phyloP scores from a whole-genome alignment of 2,888 invertebrate genomes.

The Mesorhabditis spiculigera region DNA sequence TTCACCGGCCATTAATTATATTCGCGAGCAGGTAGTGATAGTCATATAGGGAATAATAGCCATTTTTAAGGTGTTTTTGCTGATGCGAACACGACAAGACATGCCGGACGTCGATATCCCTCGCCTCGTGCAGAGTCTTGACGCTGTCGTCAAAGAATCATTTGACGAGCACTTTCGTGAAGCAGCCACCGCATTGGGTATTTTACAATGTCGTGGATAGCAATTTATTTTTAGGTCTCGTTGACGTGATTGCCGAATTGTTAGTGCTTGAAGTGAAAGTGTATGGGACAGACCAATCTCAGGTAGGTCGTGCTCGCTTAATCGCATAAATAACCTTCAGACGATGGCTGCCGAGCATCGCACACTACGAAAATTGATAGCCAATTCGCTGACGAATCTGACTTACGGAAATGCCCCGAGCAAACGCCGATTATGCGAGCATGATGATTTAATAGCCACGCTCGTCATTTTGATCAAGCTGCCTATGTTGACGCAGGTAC shows the following conservation, averaged over 20 bases:
- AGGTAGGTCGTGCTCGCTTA: too few species aligned
- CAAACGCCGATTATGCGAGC: slow-evolving; percentile 17
- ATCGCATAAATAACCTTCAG: slow-evolving; percentile 8
- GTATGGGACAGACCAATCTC: slow-evolving; percentile 69
- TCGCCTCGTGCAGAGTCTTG: slow-evolving; percentile 21
- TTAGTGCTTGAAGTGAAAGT: slow-evolving; percentile 84
- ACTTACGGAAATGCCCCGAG: slow-evolving; percentile 95
- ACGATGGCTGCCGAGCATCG: slow-evolving; percentile 67
- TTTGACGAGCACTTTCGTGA: slow-evolving; percentile 97
- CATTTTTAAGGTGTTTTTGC: too few species aligned
- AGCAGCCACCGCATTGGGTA: slow-evolving; percentile 85
- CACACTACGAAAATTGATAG: slow-evolving; percentile 82
- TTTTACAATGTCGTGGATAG: not conserved
- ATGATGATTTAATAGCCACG: too few species aligned
- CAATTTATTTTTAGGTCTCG: slow-evolving; percentile 67
- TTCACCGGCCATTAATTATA: slow-evolving; percentile 58
- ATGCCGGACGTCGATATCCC: slow-evolving; percentile 23
- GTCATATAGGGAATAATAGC: too few species aligned
- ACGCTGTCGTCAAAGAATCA: slow-evolving; percentile 84
- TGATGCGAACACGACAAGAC: not conserved
- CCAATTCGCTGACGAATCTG: slow-evolving; percentile 94
- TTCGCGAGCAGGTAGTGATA: slow-evolving; percentile 60
- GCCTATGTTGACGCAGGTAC: too few species aligned
- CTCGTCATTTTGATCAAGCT: too few species aligned
- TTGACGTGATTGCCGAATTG: slow-evolving; percentile 85